Percentiles rank a stretch among this genome's conserved stretches.
Evolutionary conservation across 2,797 vertebrate species (phyloP).

Genomic region (Staurois parvus): DNA sequence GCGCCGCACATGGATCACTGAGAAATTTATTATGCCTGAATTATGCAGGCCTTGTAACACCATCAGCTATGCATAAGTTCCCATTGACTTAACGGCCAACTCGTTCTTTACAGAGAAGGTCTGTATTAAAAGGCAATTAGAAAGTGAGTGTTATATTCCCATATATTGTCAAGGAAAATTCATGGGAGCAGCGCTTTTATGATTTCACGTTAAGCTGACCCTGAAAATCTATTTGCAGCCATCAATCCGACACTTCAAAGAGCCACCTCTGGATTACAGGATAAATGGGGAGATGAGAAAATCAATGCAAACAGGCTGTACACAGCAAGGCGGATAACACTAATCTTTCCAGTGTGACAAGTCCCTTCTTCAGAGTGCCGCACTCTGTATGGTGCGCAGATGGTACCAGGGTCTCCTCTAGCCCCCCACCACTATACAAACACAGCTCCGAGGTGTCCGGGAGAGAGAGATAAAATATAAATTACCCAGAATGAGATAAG

Average conservation of each 20-base stretch:
- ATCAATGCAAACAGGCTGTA: conserved; percentile 30
- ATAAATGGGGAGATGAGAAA: conserved; percentile 46
- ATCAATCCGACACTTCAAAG: conserved; percentile 32
- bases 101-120: conserved; percentile 3
- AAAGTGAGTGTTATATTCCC: background rate
- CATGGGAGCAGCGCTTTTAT: conserved; percentile 28
- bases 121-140: conserved; percentile 42
- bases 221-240: conserved; percentile 39
- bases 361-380: background rate
- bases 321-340: conserved; percentile 15
- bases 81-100: conserved; percentile 22
- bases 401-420: background rate
- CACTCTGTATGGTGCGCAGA: background rate
- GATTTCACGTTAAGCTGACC: conserved; percentile 33
- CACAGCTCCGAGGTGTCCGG: background rate
- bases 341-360: conserved; percentile 44
- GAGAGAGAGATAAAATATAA: too few species aligned
- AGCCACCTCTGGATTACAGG: conserved; percentile 38
- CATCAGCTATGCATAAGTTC: background rate
- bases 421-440: background rate
- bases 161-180: conserved; percentile 9
- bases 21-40: background rate
- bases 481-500: too few species aligned
- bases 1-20: background rate
- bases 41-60: conserved; percentile 21